Evolutionary conservation across 2,888 invertebrate species (phyloP).

Genomic region (Horisme vitalbata): DNA sequence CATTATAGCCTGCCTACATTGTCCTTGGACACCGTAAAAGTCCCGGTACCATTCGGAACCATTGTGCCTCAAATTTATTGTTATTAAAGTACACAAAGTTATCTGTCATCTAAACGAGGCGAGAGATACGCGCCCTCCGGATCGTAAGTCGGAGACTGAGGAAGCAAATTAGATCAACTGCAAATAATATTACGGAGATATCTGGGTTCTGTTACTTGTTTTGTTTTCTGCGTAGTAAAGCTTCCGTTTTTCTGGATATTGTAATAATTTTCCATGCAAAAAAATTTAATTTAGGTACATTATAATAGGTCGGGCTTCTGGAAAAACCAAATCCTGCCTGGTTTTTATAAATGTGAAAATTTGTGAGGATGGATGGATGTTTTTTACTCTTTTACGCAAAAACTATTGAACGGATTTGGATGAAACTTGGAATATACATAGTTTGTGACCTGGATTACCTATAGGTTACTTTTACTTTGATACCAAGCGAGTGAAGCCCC

Average conservation of each 20-base stretch:
- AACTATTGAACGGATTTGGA: too few relatives aligned
- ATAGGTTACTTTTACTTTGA: too few relatives aligned
- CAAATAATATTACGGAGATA: conserved; percentile 24
- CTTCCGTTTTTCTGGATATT: conserved; percentile 7
- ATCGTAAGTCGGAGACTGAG: conserved; percentile 26
- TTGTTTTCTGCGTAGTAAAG: too few relatives aligned
- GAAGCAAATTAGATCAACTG: conserved; percentile 29
- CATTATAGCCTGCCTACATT: conserved; percentile 28
- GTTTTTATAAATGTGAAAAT: too few relatives aligned
- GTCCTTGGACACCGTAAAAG: conserved; percentile 32
- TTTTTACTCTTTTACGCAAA: too few relatives aligned
- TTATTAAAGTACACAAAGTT: conserved; percentile 31
- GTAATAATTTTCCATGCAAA: neutral
- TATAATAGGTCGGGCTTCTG: too few relatives aligned
- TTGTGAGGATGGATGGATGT: too few relatives aligned
- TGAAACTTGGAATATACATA: too few relatives aligned
- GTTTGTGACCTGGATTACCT: too few relatives aligned
- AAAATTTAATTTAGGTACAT: too few relatives aligned
- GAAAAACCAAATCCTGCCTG: too few relatives aligned
- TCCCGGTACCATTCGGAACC: conserved; percentile 20
- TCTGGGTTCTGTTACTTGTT: conserved; percentile 9
- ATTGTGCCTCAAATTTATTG: conserved; percentile 33
- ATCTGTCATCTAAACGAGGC: conserved; percentile 37
- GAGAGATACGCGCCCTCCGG: conserved; percentile 22
- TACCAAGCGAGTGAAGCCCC: too few relatives aligned